Evolutionary conservation across 2,888 invertebrate genomes (phyloP).

Genomic region (Tipula unca): DNA sequence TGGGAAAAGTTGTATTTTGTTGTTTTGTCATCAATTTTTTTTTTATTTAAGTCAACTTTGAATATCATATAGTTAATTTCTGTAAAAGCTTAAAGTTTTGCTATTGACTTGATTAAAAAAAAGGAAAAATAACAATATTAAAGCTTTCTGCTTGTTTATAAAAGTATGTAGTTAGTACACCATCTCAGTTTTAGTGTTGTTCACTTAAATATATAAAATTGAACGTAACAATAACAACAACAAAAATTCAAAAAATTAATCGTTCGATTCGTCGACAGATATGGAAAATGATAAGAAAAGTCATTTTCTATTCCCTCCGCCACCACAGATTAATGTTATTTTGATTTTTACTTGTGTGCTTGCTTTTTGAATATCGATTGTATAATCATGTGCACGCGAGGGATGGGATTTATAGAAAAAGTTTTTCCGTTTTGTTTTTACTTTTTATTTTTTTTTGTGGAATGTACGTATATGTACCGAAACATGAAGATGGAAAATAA

Average conservation of each 20-base stretch:
- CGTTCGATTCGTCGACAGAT: not conserved
- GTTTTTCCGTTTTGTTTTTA: not conserved
- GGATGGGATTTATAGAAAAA: not conserved
- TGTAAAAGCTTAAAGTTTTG: not conserved
- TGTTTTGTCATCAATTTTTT: not conserved
- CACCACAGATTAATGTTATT: not conserved
- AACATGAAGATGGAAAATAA: not conserved
- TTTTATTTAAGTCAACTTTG: not conserved
- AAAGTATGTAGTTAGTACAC: not conserved
- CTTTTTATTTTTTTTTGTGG: not conserved
- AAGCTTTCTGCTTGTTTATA: not conserved
- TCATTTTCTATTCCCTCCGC: not conserved
- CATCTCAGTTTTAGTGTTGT: not conserved
- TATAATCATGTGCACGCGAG: not conserved
- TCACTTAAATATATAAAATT: not conserved
- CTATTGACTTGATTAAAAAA: not conserved
- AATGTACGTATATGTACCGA: not conserved
- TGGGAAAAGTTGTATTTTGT: not conserved
- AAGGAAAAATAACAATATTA: not conserved
- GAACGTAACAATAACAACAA: not conserved
- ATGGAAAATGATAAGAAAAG: not conserved
- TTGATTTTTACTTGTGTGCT: not conserved
- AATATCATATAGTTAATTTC: not conserved
- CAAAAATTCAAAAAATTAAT: too few species aligned
- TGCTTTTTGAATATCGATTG: not conserved